phyloP scores from a whole-genome alignment of 2,113 vertebrate species.

The Theristicus caerulescens region DNA sequence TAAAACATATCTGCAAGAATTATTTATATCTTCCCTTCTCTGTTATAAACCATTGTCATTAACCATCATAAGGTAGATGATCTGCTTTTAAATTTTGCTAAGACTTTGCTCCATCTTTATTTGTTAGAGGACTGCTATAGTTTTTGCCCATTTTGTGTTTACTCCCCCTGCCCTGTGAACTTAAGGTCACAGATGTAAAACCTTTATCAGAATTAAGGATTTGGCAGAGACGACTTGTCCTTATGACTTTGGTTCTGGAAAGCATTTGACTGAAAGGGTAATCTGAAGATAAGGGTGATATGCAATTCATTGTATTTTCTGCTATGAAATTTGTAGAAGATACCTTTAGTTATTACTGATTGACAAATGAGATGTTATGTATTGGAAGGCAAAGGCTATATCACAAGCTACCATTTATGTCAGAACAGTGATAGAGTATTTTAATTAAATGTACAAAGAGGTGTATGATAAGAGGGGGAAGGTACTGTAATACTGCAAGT shows the following conservation, averaged over 20 bases:
- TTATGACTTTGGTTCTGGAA: background rate
- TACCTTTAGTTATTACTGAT: background rate
- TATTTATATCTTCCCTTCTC: background rate
- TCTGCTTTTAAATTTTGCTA: background rate
- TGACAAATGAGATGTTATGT: constrained; percentile 24
- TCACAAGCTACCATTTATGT: background rate
- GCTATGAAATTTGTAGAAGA: background rate
- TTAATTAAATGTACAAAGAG: constrained; percentile 44
- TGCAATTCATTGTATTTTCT: background rate
- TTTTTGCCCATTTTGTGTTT: background rate
- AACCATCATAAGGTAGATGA: background rate
- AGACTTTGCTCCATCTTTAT: background rate
- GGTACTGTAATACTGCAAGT: background rate
- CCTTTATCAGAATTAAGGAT: background rate
- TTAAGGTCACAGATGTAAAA: background rate
- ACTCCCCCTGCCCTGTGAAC: fast-evolving
- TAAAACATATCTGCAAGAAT: background rate
- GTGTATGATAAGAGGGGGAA: background rate
- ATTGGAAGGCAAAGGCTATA: background rate
- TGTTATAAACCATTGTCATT: background rate
- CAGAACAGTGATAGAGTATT: constrained; percentile 15
- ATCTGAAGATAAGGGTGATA: background rate
- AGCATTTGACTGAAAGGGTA: background rate
- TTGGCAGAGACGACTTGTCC: background rate
- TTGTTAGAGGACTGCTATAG: background rate